Evolutionary conservation across 1,140 invertebrate species (phyloP), one percentile per base, ranked within the genome.

Genomic region (Drosophila kanapiae): DNA sequence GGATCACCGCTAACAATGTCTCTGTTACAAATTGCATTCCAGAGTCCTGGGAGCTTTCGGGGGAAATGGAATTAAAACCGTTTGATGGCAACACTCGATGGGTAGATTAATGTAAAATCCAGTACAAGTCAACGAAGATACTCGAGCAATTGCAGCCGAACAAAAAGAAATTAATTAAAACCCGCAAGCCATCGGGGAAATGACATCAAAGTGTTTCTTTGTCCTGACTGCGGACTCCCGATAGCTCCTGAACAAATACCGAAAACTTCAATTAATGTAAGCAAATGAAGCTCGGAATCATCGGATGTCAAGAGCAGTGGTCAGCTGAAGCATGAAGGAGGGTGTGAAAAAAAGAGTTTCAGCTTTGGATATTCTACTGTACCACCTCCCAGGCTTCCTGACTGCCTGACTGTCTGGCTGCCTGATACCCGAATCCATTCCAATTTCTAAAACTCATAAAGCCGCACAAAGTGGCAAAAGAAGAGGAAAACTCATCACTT

Each of bases 31-130:
- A 78, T 47, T 69, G 75, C 75, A 72, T 79, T 82, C 62, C 65
- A 23, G n/a, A 31, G 27, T 27, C 4, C 48, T 49, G 35, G 29
- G 49, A 38, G 23, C 33, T 9, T 14, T 13, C 56, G 23, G 49
- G 57, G 60, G 49, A 88, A 88, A 83, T 77, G 76, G 79, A 88
- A 87, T 88, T 86, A 83, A 83, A 88, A 87, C 83, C 84, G 72
- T 83, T 87, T 87, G 84, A 83, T 83, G 57, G 57, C 71, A 68
- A 78, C 71, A 80, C 84, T 83, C 54, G 75, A 80, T 83, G 63
- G 40, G 58, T 59, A 63, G 77, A 70, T 88, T 87, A 87, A 88
- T 83, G 80, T 88, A 70, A 80, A 88, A 78, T 80, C 72, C 68
- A 68, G 60, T 80, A 80, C 63, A 82, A 80, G 54, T 63, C 75